Evolutionary conservation across 2,888 invertebrate species (phyloP).

Genomic region (Baronia brevicornis): DNA sequence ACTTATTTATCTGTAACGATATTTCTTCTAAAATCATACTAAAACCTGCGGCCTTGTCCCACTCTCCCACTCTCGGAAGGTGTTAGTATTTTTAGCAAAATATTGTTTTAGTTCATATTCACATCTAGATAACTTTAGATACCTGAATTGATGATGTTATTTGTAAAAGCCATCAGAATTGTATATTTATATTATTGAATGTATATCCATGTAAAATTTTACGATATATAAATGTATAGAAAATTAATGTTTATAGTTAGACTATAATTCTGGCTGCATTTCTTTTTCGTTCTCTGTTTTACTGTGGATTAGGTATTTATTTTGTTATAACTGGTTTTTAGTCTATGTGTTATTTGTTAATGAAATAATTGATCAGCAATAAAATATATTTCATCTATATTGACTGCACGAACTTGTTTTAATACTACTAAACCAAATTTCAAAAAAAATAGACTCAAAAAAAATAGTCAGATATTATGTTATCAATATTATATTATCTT

Average conservation of each 20-base stretch:
- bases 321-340: conserved; percentile 68
- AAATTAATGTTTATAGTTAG: conserved; percentile 30
- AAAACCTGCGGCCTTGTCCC: conserved; percentile 32
- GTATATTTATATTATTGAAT: conserved; percentile 47
- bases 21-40: conserved; percentile 45
- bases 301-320: conserved; percentile 71
- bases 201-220: conserved; percentile 39
- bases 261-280: conserved; percentile 45
- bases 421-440: background rate
- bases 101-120: conserved; percentile 59
- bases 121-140: conserved; percentile 39
- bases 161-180: conserved; percentile 18
- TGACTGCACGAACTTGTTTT: conserved; percentile 40
- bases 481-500: too few relatives aligned
- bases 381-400: conserved; percentile 61
- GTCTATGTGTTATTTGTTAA: conserved; percentile 70
- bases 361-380: conserved; percentile 65
- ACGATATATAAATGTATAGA: conserved; percentile 28
- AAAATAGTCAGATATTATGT: too few relatives aligned
- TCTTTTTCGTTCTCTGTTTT: conserved; percentile 41
- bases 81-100: conserved; percentile 65
- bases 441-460: conserved; percentile 9
- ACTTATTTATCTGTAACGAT: conserved; percentile 26
- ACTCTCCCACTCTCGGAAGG: conserved; percentile 27
- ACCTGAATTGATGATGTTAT: conserved; percentile 34